Base-by-base conservation (phyloP, 2,113 vertebrate genomes). In the Pterocles orientalis region DNA sequence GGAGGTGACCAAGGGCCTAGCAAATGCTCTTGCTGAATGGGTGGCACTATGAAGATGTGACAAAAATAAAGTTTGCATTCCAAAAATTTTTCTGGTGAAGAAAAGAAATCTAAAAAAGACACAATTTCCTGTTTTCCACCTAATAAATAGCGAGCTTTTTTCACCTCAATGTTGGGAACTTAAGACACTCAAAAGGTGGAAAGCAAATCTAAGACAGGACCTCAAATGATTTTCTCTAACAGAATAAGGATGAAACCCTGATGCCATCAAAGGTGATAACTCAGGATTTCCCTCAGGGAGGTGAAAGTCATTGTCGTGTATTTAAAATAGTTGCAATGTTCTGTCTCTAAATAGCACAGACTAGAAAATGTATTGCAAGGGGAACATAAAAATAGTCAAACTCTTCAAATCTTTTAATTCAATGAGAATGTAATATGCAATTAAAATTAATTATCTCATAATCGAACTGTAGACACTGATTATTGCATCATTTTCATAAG, bases 391-490 rank as follows among this genome's bases (percentile, higher is more conserved):
- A 94, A 98, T 97, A 94, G 97, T 97, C 91, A 96, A 98, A 93
- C 91, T 96, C 97, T 96, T 97, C 90, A 96, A 98, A 97, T 98
- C 94, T 97, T 98, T 97, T 97, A 98, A 98, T 98, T 98, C 96
- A 97, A 97, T 96, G 96, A 98, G 97, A 98, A 98, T 98, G 97
- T 97, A 97, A 97, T 98, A 95, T 98, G 97, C 97, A 98, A 98
- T 98, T 98, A 98, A 98, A 98, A 98, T 97, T 97, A 98, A 98
- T 98, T 98, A 98, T 97, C 94, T 97, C 96, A 97, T 98, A 98
- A 98, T 97, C 71, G 96, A 97, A 97, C 93, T 95, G 97, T 97
- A 98, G 97, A 97, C 95, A 97, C 97, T 97, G 97, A 98, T 98
- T 98, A 98, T 98, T 98, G 96, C 97, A 98, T 98, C 98, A 96